Percentiles rank a stretch among this genome's conserved stretches.
phyloP scores from a whole-genome alignment of 2,888 invertebrate genomes.

The Lymantria dispar region DNA sequence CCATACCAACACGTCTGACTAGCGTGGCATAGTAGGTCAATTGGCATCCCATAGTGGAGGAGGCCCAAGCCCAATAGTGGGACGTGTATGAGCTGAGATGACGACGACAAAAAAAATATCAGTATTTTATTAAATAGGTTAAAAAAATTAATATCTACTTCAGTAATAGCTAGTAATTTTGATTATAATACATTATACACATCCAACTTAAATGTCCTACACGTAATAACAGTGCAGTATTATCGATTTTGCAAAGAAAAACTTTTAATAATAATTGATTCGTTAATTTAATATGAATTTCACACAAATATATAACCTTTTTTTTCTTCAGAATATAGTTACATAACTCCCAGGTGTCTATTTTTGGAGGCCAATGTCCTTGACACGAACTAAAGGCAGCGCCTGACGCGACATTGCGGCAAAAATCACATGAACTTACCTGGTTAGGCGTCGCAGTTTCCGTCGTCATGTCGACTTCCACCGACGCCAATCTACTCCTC shows the following conservation, averaged over 20 bases:
- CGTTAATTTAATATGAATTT: no score
- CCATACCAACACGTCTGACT: no score
- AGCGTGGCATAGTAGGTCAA: no score
- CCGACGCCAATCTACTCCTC: slow-evolving; percentile 64
- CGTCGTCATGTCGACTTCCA: slow-evolving; percentile 74
- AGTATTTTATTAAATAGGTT: no score
- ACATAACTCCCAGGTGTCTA: slow-evolving; percentile 46
- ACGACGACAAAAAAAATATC: no score
- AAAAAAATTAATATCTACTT: no score
- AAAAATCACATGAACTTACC: slow-evolving; percentile 51
- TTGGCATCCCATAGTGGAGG: no score
- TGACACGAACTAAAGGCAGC: slow-evolving; percentile 43
- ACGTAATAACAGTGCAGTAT: slow-evolving; percentile 2
- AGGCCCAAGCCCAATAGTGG: no score
- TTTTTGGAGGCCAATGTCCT: slow-evolving; percentile 52
- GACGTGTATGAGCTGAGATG: no score
- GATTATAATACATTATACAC: neutral
- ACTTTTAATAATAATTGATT: neutral
- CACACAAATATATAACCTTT: no score
- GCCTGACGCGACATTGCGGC: slow-evolving; percentile 49
- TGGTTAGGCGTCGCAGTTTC: slow-evolving; percentile 79
- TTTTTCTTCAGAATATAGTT: slow-evolving; percentile 18
- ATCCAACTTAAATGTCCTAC: neutral
- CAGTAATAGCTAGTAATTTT: no score
- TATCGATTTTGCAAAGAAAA: slow-evolving; percentile 6